Conservation (phyloP, 2,888 invertebrate genomes). For the Heliconius ethilla region DNA sequence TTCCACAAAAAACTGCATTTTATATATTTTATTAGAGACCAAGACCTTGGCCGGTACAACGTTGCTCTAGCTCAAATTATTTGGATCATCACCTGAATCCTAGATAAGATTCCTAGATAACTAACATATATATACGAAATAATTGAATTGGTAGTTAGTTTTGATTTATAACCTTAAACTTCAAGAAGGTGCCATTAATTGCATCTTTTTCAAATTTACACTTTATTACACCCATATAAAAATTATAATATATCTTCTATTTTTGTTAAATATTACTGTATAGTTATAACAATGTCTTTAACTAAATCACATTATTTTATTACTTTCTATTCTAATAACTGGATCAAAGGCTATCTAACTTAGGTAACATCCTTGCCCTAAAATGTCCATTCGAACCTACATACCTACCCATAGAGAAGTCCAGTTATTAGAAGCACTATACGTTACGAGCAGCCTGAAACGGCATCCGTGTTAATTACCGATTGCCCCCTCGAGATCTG, state of each 20-base stretch:
- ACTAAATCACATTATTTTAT: not conserved
- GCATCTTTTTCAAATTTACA: too few relatives aligned
- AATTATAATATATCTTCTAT: too few relatives aligned
- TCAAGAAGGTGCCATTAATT: too few relatives aligned
- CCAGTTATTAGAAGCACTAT: constrained; percentile 27
- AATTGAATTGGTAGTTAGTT: too few relatives aligned
- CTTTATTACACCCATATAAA: too few relatives aligned
- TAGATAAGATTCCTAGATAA: not conserved
- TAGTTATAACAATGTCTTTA: too few relatives aligned
- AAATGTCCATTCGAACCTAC: not conserved
- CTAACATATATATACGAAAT: too few relatives aligned
- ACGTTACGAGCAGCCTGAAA: constrained; percentile 26
- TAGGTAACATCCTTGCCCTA: not conserved
- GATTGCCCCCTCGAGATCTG: constrained; percentile 43
- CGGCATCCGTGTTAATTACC: constrained; percentile 31
- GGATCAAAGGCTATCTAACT: not conserved
- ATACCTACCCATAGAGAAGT: not conserved
- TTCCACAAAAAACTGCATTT: not conserved
- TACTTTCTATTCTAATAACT: not conserved
- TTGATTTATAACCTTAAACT: too few relatives aligned
- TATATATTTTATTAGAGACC: not conserved
- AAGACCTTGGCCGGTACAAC: not conserved
- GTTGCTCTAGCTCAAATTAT: not conserved
- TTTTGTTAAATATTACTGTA: too few relatives aligned
- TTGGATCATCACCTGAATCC: not conserved